These are phyloP conservation scores for Danio choprae DNA, from an alignment of 2,797 vertebrate species.

Conservation along the genomic window DNA sequence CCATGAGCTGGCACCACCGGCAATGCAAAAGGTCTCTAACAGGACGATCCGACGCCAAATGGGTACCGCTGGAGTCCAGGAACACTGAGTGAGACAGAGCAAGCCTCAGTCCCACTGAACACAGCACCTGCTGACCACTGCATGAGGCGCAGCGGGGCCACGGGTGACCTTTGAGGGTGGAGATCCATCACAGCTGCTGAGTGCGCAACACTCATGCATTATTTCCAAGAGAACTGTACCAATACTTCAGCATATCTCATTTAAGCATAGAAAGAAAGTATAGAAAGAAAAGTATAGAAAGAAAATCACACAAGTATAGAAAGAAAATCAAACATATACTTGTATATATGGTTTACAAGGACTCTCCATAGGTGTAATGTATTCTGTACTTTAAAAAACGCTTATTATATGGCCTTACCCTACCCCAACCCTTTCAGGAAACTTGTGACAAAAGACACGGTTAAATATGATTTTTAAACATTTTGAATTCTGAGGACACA, in stretches of 20 bases:
- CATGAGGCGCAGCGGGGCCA: conserved; percentile 26
- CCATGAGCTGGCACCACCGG: conserved; percentile 37
- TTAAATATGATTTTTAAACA: too few species aligned
- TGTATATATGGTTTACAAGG: too few species aligned
- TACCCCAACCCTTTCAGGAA: too few species aligned
- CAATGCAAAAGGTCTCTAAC: conserved; percentile 43
- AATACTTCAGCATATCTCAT: conserved; percentile 1
- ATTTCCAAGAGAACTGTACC: neutral
- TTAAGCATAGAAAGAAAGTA: neutral
- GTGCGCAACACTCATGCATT: conserved; percentile 22
- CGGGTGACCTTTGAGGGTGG: conserved; percentile 51
- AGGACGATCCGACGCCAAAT: conserved; percentile 46
- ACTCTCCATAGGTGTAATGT: too few species aligned
- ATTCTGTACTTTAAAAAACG: too few species aligned
- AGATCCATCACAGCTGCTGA: conserved; percentile 52
- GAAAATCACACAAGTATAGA: too few species aligned
- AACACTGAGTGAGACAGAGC: conserved; percentile 25
- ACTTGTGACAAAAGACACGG: too few species aligned
- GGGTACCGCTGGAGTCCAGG: conserved; percentile 47
- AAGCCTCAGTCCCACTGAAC: conserved; percentile 40
- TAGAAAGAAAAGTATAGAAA: too few species aligned
- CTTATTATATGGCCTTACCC: too few species aligned
- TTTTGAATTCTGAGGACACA: too few species aligned
- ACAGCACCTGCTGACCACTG: conserved; percentile 38
- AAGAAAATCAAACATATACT: too few species aligned